Conservation (phyloP, 2,797 vertebrate species). For the Gymnopithys bicolor region DNA sequence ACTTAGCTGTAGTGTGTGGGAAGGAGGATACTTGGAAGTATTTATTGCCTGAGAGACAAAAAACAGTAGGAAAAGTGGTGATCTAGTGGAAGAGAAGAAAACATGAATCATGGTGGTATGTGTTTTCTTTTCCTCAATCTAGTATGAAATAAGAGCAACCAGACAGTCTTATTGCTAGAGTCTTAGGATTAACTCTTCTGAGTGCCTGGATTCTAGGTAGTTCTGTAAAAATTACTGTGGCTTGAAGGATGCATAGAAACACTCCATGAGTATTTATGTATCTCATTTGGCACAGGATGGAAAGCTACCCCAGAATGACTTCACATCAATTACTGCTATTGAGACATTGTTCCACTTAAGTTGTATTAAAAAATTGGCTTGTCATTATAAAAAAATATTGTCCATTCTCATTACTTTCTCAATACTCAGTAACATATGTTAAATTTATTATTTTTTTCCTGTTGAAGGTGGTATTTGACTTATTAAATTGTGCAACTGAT, state of each 20-base stretch:
- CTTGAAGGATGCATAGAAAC: not conserved
- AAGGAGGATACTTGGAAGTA: not conserved
- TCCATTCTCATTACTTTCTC: not conserved
- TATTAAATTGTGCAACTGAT: conserved; percentile 20
- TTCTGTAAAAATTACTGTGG: not conserved
- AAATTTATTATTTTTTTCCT: not conserved
- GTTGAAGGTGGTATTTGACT: conserved; percentile 11
- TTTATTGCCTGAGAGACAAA: not conserved
- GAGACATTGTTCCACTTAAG: not conserved
- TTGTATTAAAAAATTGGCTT: not conserved
- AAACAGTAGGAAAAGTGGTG: not conserved
- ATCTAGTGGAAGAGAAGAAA: not conserved
- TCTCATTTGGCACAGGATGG: not conserved
- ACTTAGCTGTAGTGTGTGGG: not conserved
- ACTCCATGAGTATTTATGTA: not conserved
- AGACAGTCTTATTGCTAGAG: not conserved
- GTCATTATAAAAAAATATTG: not conserved
- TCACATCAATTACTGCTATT: not conserved
- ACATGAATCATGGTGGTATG: not conserved
- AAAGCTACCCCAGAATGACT: not conserved
- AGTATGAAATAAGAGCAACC: not conserved
- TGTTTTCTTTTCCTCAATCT: not conserved
- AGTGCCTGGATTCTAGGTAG: not conserved
- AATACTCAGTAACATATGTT: not conserved
- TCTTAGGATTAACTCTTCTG: not conserved